Evolutionary conservation across 2,888 invertebrate species (phyloP).

Genomic region (Microdon myrmicae): DNA sequence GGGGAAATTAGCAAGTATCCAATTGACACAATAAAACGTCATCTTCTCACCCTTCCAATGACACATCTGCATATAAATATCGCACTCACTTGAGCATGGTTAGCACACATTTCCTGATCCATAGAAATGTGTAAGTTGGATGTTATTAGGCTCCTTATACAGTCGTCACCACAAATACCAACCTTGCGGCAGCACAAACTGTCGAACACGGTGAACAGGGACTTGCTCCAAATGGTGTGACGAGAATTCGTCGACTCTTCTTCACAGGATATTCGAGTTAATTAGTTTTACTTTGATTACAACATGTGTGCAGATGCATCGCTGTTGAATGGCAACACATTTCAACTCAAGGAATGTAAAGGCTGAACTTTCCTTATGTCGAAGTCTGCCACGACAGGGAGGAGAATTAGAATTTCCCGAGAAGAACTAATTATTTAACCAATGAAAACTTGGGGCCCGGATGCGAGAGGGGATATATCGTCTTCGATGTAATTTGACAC

Average conservation of each 20-base stretch:
- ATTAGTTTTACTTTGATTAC: constrained; percentile 48
- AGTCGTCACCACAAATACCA: constrained; percentile 18
- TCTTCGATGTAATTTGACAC: constrained; percentile 6
- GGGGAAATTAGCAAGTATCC: too few species aligned
- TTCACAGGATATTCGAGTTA: constrained; percentile 41
- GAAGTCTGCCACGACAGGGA: not conserved
- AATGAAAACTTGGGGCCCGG: constrained; percentile 27
- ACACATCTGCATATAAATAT: too few species aligned
- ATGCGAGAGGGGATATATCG: constrained; percentile 13
- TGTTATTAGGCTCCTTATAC: too few species aligned
- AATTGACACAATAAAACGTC: too few species aligned
- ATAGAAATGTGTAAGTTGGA: too few species aligned
- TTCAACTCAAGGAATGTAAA: constrained; percentile 2
- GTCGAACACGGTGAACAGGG: constrained; percentile 11
- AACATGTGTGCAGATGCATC: constrained; percentile 21
- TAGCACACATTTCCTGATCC: too few species aligned
- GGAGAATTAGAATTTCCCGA: constrained; percentile 39
- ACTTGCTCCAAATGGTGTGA: constrained; percentile 24
- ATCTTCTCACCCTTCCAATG: too few species aligned
- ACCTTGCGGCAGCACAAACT: not conserved
- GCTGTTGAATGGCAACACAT: constrained; percentile 4
- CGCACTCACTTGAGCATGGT: too few species aligned
- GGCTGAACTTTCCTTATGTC: constrained; percentile 10
- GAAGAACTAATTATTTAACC: constrained; percentile 48
- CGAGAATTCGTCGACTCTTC: too few species aligned